Evolutionary conservation across 92 coral and sea anemone species (phyloP), one percentile per base, ranked within the genome.

Genomic region (Umimayanthus kanabou): DNA sequence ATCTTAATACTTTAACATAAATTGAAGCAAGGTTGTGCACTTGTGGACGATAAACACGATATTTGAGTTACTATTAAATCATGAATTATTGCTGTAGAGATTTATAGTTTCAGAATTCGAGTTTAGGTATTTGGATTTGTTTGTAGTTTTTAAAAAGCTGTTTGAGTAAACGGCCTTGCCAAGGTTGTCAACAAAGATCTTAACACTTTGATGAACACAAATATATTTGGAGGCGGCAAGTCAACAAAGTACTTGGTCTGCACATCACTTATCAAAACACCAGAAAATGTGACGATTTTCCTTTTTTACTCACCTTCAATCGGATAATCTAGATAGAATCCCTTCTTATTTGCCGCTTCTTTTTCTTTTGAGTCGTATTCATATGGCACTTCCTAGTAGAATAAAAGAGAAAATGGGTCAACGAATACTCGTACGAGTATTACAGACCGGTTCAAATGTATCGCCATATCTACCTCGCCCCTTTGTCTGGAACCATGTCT

Each of bases 251-350:
- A 11, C 15, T 67, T 39, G 26, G 25, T 23, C 18, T 50, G 4
- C 20, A 28, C 18, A 47, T 75, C 53, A 70, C 45, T 39, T 49
- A 15, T 81, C 22, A 70, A 83, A 50, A 70, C 77, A 69, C 45
- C 39, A 69, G 6, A 5, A 80, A 22, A 4, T 75, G 45, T 39
- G 2, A 5, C 28, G 53, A 18, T 75, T 73, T 43, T 53, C 2
- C 4, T 53, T 53, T 53, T 7, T 67, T 16, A 43, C 87, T 85
- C 89, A 97, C 99, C 98, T 97, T 97, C 99, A 70, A 97, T 80
- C 33, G 99, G 99, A 78, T 90, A 97, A 88, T 94, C 94, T 26
- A 89, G 91, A 80, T 89, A 97, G 20, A 88, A 84, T 50, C 93
- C 82, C 28, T 95, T 95, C 87, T 92, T 95, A 50, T 18, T 43